Evolutionary conservation across 2,113 vertebrate species (phyloP), one percentile per base, ranked within the genome.

Genomic region (Suncus etruscus): DNA sequence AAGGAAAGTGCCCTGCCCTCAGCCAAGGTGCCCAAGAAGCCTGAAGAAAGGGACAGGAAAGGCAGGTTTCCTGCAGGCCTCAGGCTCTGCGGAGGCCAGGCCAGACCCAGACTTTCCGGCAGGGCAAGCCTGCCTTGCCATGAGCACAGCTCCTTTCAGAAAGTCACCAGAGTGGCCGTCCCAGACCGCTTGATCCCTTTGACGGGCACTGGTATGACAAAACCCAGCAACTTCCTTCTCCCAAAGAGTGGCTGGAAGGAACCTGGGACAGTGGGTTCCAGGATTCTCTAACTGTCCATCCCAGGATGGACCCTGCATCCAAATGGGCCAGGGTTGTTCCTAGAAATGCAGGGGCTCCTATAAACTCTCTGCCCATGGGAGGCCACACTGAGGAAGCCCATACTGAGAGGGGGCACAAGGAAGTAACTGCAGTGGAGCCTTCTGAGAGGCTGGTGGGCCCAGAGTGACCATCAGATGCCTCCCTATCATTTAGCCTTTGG

Each of bases 41-140:
- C 82, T 0, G 47, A 87, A 47, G 70, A 81, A 70, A 8, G 20
- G 48, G 77, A 83, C 95, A 92, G 92, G 95, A 94, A 94, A 88
- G 93, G 95, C 95, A 51, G 92, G 96, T 95, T 94, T 94, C 93
- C 93, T 83, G 91, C 32, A 2, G 3, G 82, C 91, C 91, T 75
- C 0, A 0, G 95, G 77, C 89, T 47, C 66, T 11, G 12, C 69
- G 45, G 79, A 72, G 32, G 82, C 94, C 47, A 20, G 86, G 85
- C 91, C 73, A 68, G 90, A 78, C 82, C 48, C 29, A 50, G 93
- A 82, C 48, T 87, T 96, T 94, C 94, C 14, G 2, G 96, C 54
- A 45, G 11, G 29, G 68, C 25, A 25, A 47, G 48, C 80, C 87
- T 22, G 22, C 1, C 29, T n/a, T 10, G 20, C 61, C 10, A 58